Evolutionary conservation across 2,113 vertebrate genomes (phyloP), one percentile per base, ranked within the genome.

Genomic region (Geothlypis trichas): DNA sequence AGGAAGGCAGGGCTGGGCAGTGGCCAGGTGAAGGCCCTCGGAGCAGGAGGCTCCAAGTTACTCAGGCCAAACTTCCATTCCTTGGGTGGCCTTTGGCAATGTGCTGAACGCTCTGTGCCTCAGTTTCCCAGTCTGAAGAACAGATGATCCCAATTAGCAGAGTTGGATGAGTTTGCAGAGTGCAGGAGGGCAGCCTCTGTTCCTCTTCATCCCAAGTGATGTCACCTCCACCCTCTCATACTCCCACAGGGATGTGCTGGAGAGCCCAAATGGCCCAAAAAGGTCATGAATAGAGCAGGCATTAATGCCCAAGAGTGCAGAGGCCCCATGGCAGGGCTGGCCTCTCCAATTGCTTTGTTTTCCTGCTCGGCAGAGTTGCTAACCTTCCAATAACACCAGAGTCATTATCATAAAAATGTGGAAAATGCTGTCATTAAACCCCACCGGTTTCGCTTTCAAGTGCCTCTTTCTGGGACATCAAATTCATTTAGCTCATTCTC

Each of bases 391-490:
- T 96, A 97, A 95, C 90, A 90, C 93, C 92, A 87, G 88, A 90
- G 90, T 84, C 92, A 75, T 96, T 84, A 86, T 86, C 86, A 96
- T 96, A 93, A 94, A 96, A 88, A 92, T 72, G 90, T 80, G 86
- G 76, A 93, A 96, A 96, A 92, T 93, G 95, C 88, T 93, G 24
- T 93, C 96, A 95, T 95, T 90, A 96, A 96, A 95, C 93, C 92
- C 72, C 73, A 55, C 67, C 49, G 57, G 85, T 95, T 95, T 89
- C 11, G 57, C 84, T 94, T 92, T 88, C 96, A 96, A 97, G 95
- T 84, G 92, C 92, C 92, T 97, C 92, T 95, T 96, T 94, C 94
- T 94, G 94, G 96, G 96, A 94, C 93, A 96, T 97, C 85, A 96
- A 93, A 95, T 96, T 96, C 90, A 90, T 97, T 97, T 93, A 94